Base-by-base conservation (phyloP, 2,888 invertebrate species). In the Crossocerus cetratus region DNA sequence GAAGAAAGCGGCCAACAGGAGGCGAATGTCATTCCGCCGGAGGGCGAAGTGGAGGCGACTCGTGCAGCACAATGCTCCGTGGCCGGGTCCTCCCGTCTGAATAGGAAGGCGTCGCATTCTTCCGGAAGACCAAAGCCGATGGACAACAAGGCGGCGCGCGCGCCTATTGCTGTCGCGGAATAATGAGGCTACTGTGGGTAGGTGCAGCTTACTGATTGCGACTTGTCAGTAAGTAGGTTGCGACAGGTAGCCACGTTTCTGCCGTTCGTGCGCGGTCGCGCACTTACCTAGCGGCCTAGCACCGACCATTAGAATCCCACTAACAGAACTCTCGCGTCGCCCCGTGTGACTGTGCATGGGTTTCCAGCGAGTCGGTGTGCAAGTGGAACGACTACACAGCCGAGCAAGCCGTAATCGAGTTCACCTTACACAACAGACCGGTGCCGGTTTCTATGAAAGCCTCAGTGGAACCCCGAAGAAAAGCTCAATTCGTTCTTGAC, bases 181-280 rank as follows among this genome's bases (percentile, higher is more conserved):
- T 74, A 78, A 74, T 74, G 65, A 59, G 72, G 63, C 72, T 68
- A 74, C 65, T 8, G 32, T 32, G 32, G 61, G 55, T 81, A 72
- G 71, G 69, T 77, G 77, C 75, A 73, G 74, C 69, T 80, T 80
- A 76, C 69, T 67, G 69, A 68, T 32, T 32, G 32, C 32, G 32
- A 32, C 8, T 32, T 32, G 74, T 54, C 63, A 64, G 73, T 82
- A 84, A 85, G 81, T 84, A 81, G 82, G 83, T 78, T 83, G 80
- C 78, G 74, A 65, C 78, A 78, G 73, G 75, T 82, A 78, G 79
- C 69, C 69, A 32, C 55, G 68, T 67, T 63, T 53, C 61, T 43
- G 49, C n/a, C 16, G 65, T 32, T 56, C 43, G 66, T 57, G 57
- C 44, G 58, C 32, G 66, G 45, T 5, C 21, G 16, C 18, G 18